phyloP scores from a whole-genome alignment of 2,797 vertebrate genomes.

The Hydrophis major region DNA sequence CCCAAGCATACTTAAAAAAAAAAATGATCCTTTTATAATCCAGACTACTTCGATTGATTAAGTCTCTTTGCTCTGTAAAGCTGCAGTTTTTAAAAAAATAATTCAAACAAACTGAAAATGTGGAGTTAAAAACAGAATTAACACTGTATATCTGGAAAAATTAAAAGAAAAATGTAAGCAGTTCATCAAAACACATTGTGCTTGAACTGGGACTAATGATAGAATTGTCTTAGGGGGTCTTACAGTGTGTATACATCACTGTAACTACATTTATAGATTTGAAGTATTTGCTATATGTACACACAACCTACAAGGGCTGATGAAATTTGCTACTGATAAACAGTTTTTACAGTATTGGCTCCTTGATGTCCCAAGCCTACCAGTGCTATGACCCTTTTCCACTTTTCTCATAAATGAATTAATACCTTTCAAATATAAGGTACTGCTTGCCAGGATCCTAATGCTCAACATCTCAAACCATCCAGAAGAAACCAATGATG shows the following conservation, averaged over 20 bases:
- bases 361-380: background rate
- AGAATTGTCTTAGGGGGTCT: background rate
- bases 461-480: background rate
- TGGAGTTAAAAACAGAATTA: background rate
- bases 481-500: background rate
- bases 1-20: background rate
- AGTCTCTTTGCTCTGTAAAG: background rate
- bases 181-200: background rate
- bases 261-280: background rate
- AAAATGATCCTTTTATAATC: background rate
- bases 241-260: background rate
- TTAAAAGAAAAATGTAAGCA: background rate
- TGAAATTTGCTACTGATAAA: background rate
- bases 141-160: background rate
- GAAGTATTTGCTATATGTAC: background rate
- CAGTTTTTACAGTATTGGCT: background rate
- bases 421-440: background rate
- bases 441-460: background rate
- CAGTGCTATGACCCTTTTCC: background rate
- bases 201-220: background rate
- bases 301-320: background rate
- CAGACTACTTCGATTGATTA: background rate
- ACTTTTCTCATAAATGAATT: background rate
- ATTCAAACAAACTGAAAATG: background rate
- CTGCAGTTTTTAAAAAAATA: background rate